Evolutionary conservation across 2,797 vertebrate species (phyloP), one percentile per base, ranked within the genome.

Genomic region (Danio tinwini): DNA sequence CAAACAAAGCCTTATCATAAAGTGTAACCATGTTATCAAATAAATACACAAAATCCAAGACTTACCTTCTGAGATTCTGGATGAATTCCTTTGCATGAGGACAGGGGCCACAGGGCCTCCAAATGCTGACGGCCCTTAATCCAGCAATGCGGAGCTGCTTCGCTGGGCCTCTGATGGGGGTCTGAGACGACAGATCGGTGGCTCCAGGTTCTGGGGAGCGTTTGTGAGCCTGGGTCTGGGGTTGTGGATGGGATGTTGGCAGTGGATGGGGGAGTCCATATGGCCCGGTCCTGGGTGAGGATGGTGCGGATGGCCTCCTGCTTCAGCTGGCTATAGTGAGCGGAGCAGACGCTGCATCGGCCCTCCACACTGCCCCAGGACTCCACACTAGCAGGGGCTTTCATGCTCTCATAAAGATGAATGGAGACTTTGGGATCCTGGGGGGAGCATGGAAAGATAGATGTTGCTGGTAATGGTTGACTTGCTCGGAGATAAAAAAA

Each of bases 291-390:
- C 78, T 95, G 88, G 79, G 92, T 93, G 85, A 98, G 93, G 83
- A 98, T 96, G 94, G 96, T 93, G 89, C 96, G 96, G 87, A 98
- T 89, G 42, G 97, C 98, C 87, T 99, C 97, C 82, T 96, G 96
- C 87, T 98, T 98, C 83, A 99, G 85, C 89, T 97, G 96, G 89
- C 94, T 95, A 89, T 96, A 89, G 89, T 95, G 96, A 0, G 95
- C 92, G 42, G 95, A 95, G 69, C 98, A 99, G 81, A 95, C 89
- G 5, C 96, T 94, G 83, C 98, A 99, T 81, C 93, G 95, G 82
- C 93, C 95, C 85, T 96, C 96, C 83, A 94, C 89, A 53, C 95
- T 92, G 0, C 95, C 94, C 95, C 95, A 95, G 0, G 93, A 92
- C 82, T 96, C 97, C n/a, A 91, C 86, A 69, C 94, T 94, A 59